A percentile compares a stretch with the other conserved stretches of the same genome.
Conservation (phyloP, 2,797 vertebrate species). For the Trachops cirrhosus region DNA sequence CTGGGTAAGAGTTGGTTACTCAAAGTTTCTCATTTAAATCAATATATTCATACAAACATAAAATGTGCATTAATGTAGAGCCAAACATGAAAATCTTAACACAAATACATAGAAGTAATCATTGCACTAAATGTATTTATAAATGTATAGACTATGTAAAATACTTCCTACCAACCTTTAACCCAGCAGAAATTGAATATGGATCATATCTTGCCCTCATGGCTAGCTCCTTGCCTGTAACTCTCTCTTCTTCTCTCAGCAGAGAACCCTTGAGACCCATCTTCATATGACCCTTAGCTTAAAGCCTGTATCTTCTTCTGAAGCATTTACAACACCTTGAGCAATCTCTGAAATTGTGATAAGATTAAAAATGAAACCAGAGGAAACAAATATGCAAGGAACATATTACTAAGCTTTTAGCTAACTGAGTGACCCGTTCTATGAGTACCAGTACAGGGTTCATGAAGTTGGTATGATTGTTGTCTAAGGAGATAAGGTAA, state of each 20-base stretch:
- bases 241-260: neutral
- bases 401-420: neutral
- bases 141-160: neutral
- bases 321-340: neutral
- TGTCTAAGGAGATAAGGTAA: neutral
- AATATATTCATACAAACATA: neutral
- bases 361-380: neutral
- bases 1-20: neutral
- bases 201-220: neutral
- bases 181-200: fast-evolving
- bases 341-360: neutral
- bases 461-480: fast-evolving
- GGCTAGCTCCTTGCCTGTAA: neutral
- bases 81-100: neutral
- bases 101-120: neutral
- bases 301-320: neutral
- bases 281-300: neutral
- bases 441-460: neutral
- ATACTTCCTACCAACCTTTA: neutral
- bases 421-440: neutral
- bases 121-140: neutral
- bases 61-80: neutral
- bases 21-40: neutral
- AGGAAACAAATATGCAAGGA: neutral
- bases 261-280: neutral